Evolutionary conservation across 2,888 invertebrate species (phyloP), one percentile per base, ranked within the genome.

Genomic region (Tipula vernalis): DNA sequence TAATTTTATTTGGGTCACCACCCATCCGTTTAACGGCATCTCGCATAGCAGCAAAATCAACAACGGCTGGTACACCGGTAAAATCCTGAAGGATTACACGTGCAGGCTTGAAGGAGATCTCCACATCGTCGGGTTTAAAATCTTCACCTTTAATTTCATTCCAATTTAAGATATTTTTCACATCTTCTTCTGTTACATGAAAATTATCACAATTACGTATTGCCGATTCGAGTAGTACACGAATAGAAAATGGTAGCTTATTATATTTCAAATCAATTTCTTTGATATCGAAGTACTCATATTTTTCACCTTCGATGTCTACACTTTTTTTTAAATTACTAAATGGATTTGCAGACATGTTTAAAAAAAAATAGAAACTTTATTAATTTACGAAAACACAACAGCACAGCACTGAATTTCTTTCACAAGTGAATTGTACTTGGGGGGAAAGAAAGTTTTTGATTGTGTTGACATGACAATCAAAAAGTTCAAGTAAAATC

Each of bases 1-100:
- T 99, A 89, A 99, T 99, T 91, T 95, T 96, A 89, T 97, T 94
- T 0, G 98, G 96, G 92, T 99, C 94, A 0, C 98, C 98, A 0
- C 96, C 96, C 4, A 99, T 92, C 36, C 93, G 92, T 89, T 96
- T 94, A 0, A 99, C 97, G 0, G 98, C 98, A 91, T 99, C 98
- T 87, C 99, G 93, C 99, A 99, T 99, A 0, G 98, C 98, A 13
- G 99, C 99, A 92, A 99, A 98, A 92, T 99, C 99, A 0, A 99
- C 99, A 36, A 99, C 98, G 0, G 98, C 99, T 0, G 99, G 99
- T 0, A 99, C 99, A 3, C 99, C 99, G 13, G 99, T 99, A 88
- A 97, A 94, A 91, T 98, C 97, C 94, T 99, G 99, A 36, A 99
- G 92, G 88, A 99, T 96, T 87, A 99, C 99, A 89, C 99, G 93